Percentiles rank a stretch among this genome's conserved stretches.
These are phyloP conservation scores for Perodicticus potto DNA, from an alignment of 2,797 vertebrate genomes.

Conservation along the genomic window DNA sequence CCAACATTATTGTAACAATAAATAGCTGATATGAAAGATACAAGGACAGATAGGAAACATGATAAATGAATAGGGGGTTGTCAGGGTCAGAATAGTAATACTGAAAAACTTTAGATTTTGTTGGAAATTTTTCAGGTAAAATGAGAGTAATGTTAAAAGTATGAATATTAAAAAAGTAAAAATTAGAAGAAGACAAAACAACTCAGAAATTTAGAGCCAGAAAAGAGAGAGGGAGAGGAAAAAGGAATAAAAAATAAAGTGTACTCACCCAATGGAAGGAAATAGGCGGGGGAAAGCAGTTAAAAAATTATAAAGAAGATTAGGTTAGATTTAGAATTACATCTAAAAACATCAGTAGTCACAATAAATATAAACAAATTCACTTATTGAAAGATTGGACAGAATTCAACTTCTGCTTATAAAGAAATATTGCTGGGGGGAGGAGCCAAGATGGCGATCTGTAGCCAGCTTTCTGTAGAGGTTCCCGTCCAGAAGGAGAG, in stretches of 20 bases:
- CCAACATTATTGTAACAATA: background rate
- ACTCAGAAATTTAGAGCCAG: slow-evolving; percentile 8
- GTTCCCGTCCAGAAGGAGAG: too few relatives aligned
- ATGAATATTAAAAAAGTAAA: background rate
- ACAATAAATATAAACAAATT: background rate
- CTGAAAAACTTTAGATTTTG: background rate
- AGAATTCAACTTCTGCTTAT: background rate
- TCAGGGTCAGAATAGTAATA: background rate
- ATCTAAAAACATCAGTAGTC: background rate
- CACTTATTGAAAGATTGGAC: background rate
- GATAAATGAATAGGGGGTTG: background rate
- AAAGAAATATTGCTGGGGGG: background rate
- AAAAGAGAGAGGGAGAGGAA: background rate
- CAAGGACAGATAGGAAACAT: background rate
- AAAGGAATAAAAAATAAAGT: background rate
- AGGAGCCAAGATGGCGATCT: too few relatives aligned
- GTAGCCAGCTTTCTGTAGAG: too few relatives aligned
- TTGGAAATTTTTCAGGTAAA: background rate
- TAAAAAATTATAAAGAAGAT: background rate
- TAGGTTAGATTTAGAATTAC: background rate
- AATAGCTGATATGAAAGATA: background rate
- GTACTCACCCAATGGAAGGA: background rate
- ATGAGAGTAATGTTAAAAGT: background rate
- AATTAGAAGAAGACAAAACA: background rate
- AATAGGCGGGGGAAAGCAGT: background rate